phyloP scores from a whole-genome alignment of 2,888 invertebrate genomes.

The Agonopterix alstromeriana region DNA sequence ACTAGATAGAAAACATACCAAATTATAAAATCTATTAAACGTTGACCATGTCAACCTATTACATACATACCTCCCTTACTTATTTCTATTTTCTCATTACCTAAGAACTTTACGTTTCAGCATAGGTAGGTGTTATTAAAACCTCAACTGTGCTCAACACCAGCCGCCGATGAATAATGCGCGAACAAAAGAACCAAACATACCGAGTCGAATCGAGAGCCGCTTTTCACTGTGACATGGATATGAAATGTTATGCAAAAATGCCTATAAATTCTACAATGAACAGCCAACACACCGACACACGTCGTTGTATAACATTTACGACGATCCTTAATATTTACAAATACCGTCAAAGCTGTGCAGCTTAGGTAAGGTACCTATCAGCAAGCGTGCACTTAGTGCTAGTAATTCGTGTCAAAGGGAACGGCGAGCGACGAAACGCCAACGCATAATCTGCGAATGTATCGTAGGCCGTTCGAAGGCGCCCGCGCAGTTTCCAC shows the following conservation, averaged over 20 bases:
- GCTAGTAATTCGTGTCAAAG: slow-evolving; percentile 26
- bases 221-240: slow-evolving; percentile 37
- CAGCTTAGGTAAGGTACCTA: slow-evolving; percentile 34
- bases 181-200: slow-evolving; percentile 66
- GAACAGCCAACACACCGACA: slow-evolving; percentile 16
- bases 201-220: slow-evolving; percentile 56
- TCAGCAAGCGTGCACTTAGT: slow-evolving; percentile 16
- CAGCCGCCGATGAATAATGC: slow-evolving; percentile 46
- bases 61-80: too few species aligned
- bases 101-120: slow-evolving; percentile 18
- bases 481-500: slow-evolving; percentile 17
- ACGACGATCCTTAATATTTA: slow-evolving; percentile 45
- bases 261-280: slow-evolving; percentile 22
- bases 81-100: slow-evolving; percentile 16
- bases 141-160: slow-evolving; percentile 50
- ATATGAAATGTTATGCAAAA: slow-evolving; percentile 28
- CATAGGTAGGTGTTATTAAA: slow-evolving; percentile 30
- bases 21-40: too few species aligned
- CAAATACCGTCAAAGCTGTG: slow-evolving; percentile 53
- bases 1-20: too few species aligned
- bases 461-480: slow-evolving; percentile 21
- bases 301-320: slow-evolving; percentile 21
- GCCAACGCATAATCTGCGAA: slow-evolving; percentile 40
- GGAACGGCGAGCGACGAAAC: slow-evolving; percentile 31
- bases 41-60: too few species aligned